These are phyloP conservation scores for Dromiciops gliroides DNA, from an alignment of 2,113 vertebrate genomes.

Conservation along the genomic window DNA sequence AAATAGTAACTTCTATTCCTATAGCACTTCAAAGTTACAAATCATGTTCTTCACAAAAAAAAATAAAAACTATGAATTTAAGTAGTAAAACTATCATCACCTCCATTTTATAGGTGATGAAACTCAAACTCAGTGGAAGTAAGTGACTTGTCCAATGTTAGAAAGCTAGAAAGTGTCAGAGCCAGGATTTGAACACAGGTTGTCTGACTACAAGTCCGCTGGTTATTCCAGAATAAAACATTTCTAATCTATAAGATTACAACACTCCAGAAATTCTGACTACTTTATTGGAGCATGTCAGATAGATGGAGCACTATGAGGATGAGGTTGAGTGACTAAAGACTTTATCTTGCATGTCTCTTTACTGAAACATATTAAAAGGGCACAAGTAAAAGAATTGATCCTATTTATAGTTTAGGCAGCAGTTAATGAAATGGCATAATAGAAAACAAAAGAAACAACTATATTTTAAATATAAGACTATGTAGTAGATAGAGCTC, in stretches of 20 bases:
- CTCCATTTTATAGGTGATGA: background rate
- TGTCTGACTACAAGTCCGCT: background rate
- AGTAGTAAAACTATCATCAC: background rate
- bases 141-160: background rate
- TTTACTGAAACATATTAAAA: background rate
- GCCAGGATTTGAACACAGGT: background rate
- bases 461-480: background rate
- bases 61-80: background rate
- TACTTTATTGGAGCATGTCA: constrained; percentile 23
- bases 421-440: background rate
- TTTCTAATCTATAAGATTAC: constrained; percentile 4
- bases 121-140: background rate
- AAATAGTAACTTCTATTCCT: background rate
- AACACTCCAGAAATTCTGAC: constrained; percentile 24
- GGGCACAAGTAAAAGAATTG: background rate
- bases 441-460: background rate
- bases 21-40: background rate
- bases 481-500: background rate
- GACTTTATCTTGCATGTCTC: background rate
- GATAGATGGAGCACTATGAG: constrained; percentile 36
- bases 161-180: background rate
- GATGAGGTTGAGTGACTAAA: background rate
- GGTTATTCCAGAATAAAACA: background rate
- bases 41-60: background rate
- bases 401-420: background rate